These are phyloP conservation scores for Antennarius striatus DNA, from an alignment of 2,113 vertebrate genomes.

Conservation along the genomic window DNA sequence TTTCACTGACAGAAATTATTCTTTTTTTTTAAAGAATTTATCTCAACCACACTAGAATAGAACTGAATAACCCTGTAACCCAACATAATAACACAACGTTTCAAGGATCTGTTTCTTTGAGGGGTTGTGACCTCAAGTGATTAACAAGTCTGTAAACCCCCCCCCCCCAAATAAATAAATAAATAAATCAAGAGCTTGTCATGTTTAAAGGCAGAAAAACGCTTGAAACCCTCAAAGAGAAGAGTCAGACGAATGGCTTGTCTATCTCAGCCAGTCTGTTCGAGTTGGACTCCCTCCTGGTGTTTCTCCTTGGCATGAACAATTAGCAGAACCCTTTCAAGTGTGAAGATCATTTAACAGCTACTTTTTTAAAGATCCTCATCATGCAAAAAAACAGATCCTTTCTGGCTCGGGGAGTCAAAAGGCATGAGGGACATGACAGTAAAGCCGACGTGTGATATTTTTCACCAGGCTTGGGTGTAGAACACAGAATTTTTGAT, in stretches of 20 bases:
- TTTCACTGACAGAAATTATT: too few species aligned
- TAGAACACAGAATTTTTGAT: not conserved
- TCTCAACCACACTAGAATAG: too few species aligned
- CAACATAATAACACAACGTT: too few species aligned
- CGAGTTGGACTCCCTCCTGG: conserved; percentile 3
- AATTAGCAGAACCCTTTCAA: not conserved
- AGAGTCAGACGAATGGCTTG: too few species aligned
- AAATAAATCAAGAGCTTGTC: too few species aligned
- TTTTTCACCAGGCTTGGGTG: not conserved
- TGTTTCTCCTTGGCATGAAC: conserved; percentile 12
- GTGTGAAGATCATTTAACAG: conserved; percentile 4
- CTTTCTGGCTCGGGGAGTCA: not conserved
- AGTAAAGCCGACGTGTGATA: not conserved
- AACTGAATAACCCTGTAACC: too few species aligned
- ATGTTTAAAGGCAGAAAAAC: too few species aligned
- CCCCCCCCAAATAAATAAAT: too few species aligned
- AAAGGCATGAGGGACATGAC: not conserved
- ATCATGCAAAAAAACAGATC: not conserved
- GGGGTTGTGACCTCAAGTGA: too few species aligned
- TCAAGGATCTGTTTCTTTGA: too few species aligned
- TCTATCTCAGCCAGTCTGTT: conserved; percentile 2
- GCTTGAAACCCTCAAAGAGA: too few species aligned
- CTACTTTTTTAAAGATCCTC: not conserved
- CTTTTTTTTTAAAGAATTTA: too few species aligned
- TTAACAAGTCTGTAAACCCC: not conserved